Conservation (phyloP, 2,113 vertebrate genomes). For the Brachypodius melanocephalos region DNA sequence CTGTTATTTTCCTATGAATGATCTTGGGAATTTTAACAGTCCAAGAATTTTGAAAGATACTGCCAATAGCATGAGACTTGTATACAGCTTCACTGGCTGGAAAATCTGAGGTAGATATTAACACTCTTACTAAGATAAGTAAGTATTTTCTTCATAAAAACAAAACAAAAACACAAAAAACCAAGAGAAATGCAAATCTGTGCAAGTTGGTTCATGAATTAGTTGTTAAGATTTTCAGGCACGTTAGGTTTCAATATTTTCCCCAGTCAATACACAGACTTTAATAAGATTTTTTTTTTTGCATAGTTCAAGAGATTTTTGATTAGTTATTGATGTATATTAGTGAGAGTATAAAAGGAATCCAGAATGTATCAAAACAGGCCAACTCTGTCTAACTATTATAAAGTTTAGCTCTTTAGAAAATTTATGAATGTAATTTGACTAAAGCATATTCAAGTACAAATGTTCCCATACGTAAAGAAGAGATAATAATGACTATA, state of each 20-base stretch:
- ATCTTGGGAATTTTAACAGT: neutral
- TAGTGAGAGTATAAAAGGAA: neutral
- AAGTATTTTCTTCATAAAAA: neutral
- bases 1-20: neutral
- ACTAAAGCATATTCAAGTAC: neutral
- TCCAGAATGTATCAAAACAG: neutral
- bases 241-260: neutral
- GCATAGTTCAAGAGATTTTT: neutral
- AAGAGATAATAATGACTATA: neutral
- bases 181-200: neutral
- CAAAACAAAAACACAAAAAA: neutral
- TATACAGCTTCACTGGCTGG: neutral
- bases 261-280: neutral
- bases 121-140: neutral
- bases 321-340: neutral
- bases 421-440: neutral
- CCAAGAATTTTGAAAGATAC: neutral
- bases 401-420: neutral
- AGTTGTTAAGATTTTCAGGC: neutral
- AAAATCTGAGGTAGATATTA: neutral
- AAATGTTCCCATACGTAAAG: neutral
- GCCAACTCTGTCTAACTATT: neutral
- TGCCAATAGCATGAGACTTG: neutral
- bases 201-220: neutral
- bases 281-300: neutral